A percentile compares a stretch with the other conserved stretches of the same genome.
phyloP scores from a whole-genome alignment of 2,888 invertebrate genomes.

The Drosophila mayaguana region DNA sequence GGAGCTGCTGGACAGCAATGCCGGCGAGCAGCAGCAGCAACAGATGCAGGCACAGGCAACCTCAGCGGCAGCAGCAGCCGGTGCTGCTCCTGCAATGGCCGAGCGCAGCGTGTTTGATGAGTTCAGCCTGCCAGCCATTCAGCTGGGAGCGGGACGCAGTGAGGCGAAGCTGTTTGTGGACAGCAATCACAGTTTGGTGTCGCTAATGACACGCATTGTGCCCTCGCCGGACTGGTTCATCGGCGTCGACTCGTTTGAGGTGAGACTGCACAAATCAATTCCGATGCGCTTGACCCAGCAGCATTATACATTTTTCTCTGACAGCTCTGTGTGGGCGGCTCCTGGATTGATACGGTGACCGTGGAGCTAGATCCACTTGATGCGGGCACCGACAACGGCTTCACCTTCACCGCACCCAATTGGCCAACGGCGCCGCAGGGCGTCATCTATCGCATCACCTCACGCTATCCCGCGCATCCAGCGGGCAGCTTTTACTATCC shows the following conservation, averaged over 20 bases:
- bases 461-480: slow-evolving; percentile 95
- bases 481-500: slow-evolving; percentile 98
- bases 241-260: slow-evolving; percentile 93
- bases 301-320: slow-evolving; percentile 15
- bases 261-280: slow-evolving; percentile 54
- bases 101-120: slow-evolving; percentile 93
- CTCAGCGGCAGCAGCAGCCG: slow-evolving; percentile 43
- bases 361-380: slow-evolving; percentile 96
- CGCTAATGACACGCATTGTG: slow-evolving; percentile 94
- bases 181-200: slow-evolving; percentile 95
- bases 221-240: slow-evolving; percentile 98
- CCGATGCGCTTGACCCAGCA: slow-evolving; percentile 2
- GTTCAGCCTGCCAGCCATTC: slow-evolving; percentile 92
- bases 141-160: slow-evolving; percentile 90
- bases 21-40: slow-evolving; percentile 81
- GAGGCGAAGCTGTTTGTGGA: slow-evolving; percentile 95
- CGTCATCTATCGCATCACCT: slow-evolving; percentile 94
- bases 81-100: slow-evolving; percentile 23
- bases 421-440: slow-evolving; percentile 97
- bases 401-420: slow-evolving; percentile 98
- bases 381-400: slow-evolving; percentile 97
- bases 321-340: slow-evolving; percentile 95
- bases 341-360: slow-evolving; percentile 95
- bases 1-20: slow-evolving; percentile 88
- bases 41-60: slow-evolving; percentile 73